Base-by-base conservation (phyloP, 1,140 invertebrate species). In the Himalopsyche phryganea region DNA sequence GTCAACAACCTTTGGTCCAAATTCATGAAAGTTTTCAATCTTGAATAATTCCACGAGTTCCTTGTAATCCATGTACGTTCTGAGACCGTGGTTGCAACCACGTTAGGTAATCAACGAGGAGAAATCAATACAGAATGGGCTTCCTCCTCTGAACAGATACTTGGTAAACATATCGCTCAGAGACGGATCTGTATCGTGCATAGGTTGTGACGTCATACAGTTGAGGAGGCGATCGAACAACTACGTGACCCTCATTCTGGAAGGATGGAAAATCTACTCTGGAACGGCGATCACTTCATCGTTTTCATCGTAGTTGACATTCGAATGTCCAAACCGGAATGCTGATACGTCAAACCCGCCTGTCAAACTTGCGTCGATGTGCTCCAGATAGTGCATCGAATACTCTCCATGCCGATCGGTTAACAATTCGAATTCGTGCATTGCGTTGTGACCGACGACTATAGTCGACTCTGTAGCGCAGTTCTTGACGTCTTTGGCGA, bases 321-420 rank as follows among this genome's bases (percentile, higher is more conserved):
- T 68, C 0, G 83, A 85, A 71, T 96, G 93, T 0, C 92, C 92
- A 74, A 95, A 94, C 54, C 90, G 78, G 74, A 88, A 90, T 11
- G 89, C 94, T 2, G 92, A 92, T 0, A 89, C 82, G 1, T 91
- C 83, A 71, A 97, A 96, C 71, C 92, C 93, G 66, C 91, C 92
- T 1, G 87, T 83, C 11, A 94, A 80, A 0, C 85, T 85, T 0
- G 93, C 86, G 69, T 94, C 88, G 3, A 80, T 66, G 33, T 71
- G 60, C 14, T 72, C 66, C 63, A 80, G 76, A 53, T 85, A 85
- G 9, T 78, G 76, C 1, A 67, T 66, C 0, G 80, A 75, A 66
- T 84, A 83, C 13, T 67, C 63, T 18, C 64, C 65, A 17, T 74
- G 72, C 5, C 68, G 47, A 11, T 70, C 66, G 2, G 81, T 69